Conservation (phyloP, 2,113 vertebrate genomes). For the Macrotus californicus region DNA sequence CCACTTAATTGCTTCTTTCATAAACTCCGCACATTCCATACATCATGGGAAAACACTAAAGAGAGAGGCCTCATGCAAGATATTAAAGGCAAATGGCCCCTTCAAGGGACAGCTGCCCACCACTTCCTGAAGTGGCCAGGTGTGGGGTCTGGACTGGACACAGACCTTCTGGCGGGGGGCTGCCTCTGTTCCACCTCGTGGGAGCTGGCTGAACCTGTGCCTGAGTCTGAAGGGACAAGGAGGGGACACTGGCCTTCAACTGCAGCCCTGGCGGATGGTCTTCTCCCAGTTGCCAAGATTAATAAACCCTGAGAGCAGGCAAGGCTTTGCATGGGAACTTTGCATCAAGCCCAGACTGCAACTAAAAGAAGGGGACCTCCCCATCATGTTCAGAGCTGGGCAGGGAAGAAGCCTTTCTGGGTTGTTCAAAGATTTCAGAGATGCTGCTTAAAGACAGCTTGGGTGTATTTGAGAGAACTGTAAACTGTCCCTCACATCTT, state of each 20-base stretch:
- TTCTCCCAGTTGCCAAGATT: neutral
- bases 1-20: conserved; percentile 68
- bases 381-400: neutral
- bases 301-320: neutral
- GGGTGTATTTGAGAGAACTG: neutral
- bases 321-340: neutral
- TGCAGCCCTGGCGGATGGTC: neutral
- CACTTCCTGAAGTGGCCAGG: conserved; percentile 1
- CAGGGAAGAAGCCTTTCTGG: neutral
- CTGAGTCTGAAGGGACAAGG: neutral
- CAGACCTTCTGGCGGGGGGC: neutral
- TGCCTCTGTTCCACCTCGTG: neutral
- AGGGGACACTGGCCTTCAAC: neutral
- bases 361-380: neutral
- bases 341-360: neutral
- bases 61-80: conserved; percentile 27
- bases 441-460: neutral
- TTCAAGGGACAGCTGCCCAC: conserved; percentile 60
- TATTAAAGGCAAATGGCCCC: conserved; percentile 53
- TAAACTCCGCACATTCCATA: conserved; percentile 56
- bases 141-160: neutral
- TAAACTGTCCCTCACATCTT: neutral
- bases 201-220: neutral
- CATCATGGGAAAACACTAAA: conserved; percentile 53
- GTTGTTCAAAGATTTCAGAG: neutral